A percentile compares a stretch with the other conserved stretches of the same genome.
phyloP scores from a whole-genome alignment of 2,797 vertebrate genomes.

The Micropoecilia bifurca region DNA sequence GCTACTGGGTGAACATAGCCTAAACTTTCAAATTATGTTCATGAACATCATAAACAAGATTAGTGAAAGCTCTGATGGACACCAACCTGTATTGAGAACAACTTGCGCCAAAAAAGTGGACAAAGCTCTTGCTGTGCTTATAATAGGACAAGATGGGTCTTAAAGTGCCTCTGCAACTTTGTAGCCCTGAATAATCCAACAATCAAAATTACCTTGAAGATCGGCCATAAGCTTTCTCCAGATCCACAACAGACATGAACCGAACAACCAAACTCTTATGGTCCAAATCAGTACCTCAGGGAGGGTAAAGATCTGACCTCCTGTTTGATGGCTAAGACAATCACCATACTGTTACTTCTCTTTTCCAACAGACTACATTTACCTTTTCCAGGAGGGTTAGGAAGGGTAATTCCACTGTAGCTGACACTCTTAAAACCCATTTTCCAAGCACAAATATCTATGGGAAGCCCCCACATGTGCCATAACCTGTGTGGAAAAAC shows the following conservation, averaged over 20 bases:
- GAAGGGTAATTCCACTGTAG: neutral
- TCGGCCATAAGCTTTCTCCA: neutral
- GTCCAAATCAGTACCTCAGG: neutral
- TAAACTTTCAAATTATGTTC: neutral
- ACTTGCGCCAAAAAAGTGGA: neutral
- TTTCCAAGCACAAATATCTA: neutral
- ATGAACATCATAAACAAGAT: neutral
- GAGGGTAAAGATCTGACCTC: neutral
- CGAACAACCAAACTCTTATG: neutral
- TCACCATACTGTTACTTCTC: neutral
- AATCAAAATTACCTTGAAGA: neutral
- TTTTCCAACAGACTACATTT: neutral
- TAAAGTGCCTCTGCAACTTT: neutral
- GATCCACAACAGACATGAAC: neutral
- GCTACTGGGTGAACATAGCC: no score
- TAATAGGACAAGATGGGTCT: neutral
- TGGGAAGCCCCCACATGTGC: neutral
- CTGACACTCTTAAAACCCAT: neutral
- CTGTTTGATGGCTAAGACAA: neutral
- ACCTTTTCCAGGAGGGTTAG: neutral
- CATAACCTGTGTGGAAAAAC: neutral
- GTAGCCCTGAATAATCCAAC: neutral
- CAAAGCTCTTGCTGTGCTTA: neutral
- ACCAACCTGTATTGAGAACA: neutral
- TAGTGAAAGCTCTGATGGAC: neutral